phyloP scores from a whole-genome alignment of 2,113 vertebrate genomes.

The Cheilinus undulatus region DNA sequence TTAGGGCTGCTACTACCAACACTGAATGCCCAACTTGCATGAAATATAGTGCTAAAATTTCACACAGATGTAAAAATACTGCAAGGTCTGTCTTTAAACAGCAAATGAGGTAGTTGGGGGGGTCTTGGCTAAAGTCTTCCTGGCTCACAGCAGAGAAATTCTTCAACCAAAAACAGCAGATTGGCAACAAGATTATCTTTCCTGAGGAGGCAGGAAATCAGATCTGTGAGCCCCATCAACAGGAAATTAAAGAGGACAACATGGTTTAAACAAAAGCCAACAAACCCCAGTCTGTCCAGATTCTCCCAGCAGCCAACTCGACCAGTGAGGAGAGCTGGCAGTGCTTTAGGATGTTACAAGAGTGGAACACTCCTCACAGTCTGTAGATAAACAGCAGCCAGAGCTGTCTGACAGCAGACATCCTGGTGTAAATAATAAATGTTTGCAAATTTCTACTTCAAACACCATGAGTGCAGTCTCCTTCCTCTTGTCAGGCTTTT shows the following conservation, averaged over 20 bases:
- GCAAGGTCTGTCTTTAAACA: background rate
- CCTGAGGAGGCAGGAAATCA: slow-evolving; percentile 72
- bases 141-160: slow-evolving; percentile 23
- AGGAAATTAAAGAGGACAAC: slow-evolving; percentile 81
- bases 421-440: slow-evolving; percentile 42
- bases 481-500: slow-evolving; percentile 6
- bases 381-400: slow-evolving; percentile 51
- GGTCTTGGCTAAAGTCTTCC: slow-evolving; percentile 18
- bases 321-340: slow-evolving; percentile 40
- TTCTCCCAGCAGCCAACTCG: slow-evolving; percentile 40
- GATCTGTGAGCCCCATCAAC: slow-evolving; percentile 69
- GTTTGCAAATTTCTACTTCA: slow-evolving; percentile 29
- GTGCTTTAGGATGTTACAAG: slow-evolving; percentile 33
- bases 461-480: background rate
- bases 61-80: slow-evolving; percentile 18
- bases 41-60: background rate
- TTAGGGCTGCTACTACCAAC: too few species aligned
- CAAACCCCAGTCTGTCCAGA: slow-evolving; percentile 24
- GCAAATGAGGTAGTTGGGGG: background rate
- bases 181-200: slow-evolving; percentile 63
- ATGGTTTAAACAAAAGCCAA: slow-evolving; percentile 61
- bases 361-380: slow-evolving; percentile 30
- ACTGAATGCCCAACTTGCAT: too few species aligned
- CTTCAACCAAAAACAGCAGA: slow-evolving; percentile 27
- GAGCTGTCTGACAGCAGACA: slow-evolving; percentile 26